Evolutionary conservation across 2,888 invertebrate species (phyloP), one percentile per base, ranked within the genome.

Genomic region (Phymatocera aterrima): DNA sequence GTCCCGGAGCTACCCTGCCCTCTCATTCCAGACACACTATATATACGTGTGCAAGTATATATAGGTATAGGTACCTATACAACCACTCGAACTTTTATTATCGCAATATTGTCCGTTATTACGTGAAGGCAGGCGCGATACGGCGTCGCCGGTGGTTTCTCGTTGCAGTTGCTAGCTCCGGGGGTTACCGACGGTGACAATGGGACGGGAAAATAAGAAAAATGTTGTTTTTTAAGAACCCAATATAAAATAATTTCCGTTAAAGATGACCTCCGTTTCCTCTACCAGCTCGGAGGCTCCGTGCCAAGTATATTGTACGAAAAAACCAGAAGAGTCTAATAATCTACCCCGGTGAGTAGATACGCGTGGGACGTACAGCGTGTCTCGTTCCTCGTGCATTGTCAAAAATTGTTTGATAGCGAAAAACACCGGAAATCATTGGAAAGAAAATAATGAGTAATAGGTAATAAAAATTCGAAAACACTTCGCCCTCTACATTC

Each of bases 51-150:
- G 3, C 24, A 12, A 8, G 12, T 6, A 2, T 28, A 28, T 54
- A 54, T 54, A 54, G 10, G 8, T 28, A 57, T 46, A 15, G 24
- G n/a, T 46, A 46, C 6, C 6, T 57, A 57, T 57, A 57, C 24
- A 57, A 5, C 31, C 21, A 72, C 48, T 72, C 51, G 48, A 51
- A 51, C 34, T 72, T 72, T 72, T 72, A 51, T 72, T 31, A 72
- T 72, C 34, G 51, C 51, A 72, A 72, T 72, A 72, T 51, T 34
- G 72, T 51, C 72, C 34, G 34, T 51, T 51, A 72, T 51, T 51
- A 51, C 46, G 48, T 21, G 48, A 43, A n/a, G n/a, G n/a, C n/a
- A 54, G 12, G 18, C 6, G 18, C 12, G n/a, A 18, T 54, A 43
- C 10, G 61, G 18, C 61, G 61, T 6, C 10, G n/a, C 40, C 8